Percentiles rank a stretch among this genome's conserved stretches.
Conservation (phyloP, 2,113 vertebrate genomes). For the Hirundichthys speculiger region DNA sequence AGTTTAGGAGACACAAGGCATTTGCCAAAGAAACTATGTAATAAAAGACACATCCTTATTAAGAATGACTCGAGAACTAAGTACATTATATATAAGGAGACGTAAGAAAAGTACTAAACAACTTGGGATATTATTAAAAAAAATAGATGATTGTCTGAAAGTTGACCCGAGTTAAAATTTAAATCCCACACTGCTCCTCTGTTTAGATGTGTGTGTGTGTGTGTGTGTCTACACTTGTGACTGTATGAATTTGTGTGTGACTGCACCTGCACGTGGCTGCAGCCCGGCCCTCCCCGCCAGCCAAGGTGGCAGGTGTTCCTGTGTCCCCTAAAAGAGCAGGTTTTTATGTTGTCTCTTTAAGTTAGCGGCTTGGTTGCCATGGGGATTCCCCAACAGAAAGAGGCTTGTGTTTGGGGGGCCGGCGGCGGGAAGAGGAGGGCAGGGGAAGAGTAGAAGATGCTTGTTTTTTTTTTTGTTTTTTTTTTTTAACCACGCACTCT, state of each 20-base stretch:
- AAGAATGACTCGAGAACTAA: too few relatives aligned
- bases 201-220: conserved; percentile 40
- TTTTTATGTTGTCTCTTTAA: conserved; percentile 85
- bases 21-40: too few relatives aligned
- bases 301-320: conserved; percentile 83
- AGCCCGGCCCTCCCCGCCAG: conserved; percentile 65
- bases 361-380: conserved; percentile 84
- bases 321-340: conserved; percentile 81
- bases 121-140: too few relatives aligned
- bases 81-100: too few relatives aligned
- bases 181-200: conserved; percentile 65
- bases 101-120: too few relatives aligned
- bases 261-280: conserved; percentile 58
- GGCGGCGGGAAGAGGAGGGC: conserved; percentile 75
- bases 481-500: conserved; percentile 54
- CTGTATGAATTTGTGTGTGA: conserved; percentile 60
- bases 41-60: too few relatives aligned
- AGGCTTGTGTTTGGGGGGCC: conserved; percentile 85
- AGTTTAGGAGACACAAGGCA: too few relatives aligned
- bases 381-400: conserved; percentile 83
- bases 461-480: too few relatives aligned
- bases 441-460: conserved; percentile 66
- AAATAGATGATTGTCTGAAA: conserved; percentile 41
- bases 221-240: conserved; percentile 25
- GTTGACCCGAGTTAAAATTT: conserved; percentile 63